phyloP scores from a whole-genome alignment of 2,797 vertebrate genomes.

The Numenius phaeopus region DNA sequence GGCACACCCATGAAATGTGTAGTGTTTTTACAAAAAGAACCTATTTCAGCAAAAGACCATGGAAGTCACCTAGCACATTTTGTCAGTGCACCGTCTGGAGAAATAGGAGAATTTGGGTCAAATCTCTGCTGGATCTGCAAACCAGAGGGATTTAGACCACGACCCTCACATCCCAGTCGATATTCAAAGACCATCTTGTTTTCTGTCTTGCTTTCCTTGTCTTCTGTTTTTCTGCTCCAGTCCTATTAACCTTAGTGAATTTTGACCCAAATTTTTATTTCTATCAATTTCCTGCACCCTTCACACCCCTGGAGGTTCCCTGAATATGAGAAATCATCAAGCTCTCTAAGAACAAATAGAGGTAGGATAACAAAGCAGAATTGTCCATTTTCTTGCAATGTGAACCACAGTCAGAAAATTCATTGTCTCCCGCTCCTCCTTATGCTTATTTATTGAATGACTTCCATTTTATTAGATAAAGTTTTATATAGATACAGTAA shows the following conservation, averaged over 20 bases:
- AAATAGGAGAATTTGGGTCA: neutral
- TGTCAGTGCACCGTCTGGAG: neutral
- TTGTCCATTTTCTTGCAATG: neutral
- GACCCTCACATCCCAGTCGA: rapidly evolving
- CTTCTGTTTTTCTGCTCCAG: neutral
- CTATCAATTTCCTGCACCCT: neutral
- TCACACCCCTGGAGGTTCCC: neutral
- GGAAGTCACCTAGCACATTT: neutral
- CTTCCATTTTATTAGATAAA: neutral
- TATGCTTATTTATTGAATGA: neutral
- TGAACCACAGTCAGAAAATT: neutral
- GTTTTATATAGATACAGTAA: neutral
- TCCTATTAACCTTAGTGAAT: neutral
- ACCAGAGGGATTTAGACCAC: neutral
- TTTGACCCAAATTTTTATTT: neutral
- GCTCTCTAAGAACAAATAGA: neutral
- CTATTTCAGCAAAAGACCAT: neutral
- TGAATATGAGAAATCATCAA: neutral
- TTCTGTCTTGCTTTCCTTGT: neutral
- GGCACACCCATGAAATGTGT: neutral
- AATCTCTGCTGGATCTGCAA: neutral
- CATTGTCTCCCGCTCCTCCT: neutral
- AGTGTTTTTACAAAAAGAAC: neutral
- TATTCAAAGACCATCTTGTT: neutral
- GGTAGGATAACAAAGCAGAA: neutral